Base-by-base conservation (phyloP, 2,113 vertebrate species). In the Leucosticte australis region DNA sequence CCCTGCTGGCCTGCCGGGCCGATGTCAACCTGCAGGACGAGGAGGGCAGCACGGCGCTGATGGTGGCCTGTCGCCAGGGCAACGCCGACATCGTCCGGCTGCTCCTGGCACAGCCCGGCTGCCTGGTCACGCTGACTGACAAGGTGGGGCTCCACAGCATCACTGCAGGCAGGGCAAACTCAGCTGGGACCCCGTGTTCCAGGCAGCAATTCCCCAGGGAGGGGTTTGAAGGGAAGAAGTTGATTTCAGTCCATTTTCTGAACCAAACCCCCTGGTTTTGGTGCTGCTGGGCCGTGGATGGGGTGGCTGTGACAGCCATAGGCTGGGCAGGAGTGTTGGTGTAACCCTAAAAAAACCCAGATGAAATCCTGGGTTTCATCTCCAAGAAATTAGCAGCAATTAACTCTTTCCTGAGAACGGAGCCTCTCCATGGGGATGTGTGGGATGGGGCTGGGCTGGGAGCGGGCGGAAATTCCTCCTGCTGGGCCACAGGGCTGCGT, bases 21-120 rank as follows among this genome's bases (percentile, higher is more conserved):
- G 97, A 98, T 2, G 87, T 98, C 92, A 98, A 98, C 95, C 95
- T 98, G 84, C 97, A 98, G 89, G 98, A 98, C 28, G 95, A 98
- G 11, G 89, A 97, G 33, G 98, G 98, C 23, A 94, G 49, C 0
- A 97, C 98, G 0, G 98, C 98, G 14, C 96, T 98, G 91, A 98
- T 98, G 97, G 85, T 98, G 82, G 98, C 98, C 90, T 98, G 97
- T 89, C 96, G 73, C 85, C 97, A 96, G 28, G 98, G 98, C 92
- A 98, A 97, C 3, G 1, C 87, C 0, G 95, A 98, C 79, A 97
- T 98, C 7, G 98, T 98, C 21, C 52, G 94, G 65, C 97, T 98
- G 55, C 98, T 98, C 27, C 37, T 98, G 94, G 96, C 97, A 33
- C 97, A 98, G 31, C 98, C 98, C 0, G 90, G 92, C 83, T 98